Conservation (phyloP, 2,113 vertebrate genomes). For the Peucedramus taeniatus region DNA sequence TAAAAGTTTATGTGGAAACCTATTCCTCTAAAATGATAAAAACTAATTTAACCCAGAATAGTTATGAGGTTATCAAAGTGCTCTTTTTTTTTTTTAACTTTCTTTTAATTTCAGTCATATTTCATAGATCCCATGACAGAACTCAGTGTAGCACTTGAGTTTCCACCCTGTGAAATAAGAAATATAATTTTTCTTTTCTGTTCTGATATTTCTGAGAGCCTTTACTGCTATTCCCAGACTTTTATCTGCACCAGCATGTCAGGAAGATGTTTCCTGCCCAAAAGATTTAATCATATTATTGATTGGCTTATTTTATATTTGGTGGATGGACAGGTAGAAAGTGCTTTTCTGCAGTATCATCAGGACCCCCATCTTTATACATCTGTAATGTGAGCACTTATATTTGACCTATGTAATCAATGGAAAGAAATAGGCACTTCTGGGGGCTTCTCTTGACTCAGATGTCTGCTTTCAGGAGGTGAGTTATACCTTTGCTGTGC, state of each 20-base stretch:
- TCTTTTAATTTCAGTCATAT: not conserved
- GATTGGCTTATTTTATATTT: not conserved
- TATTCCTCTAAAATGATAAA: not conserved
- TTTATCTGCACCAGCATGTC: not conserved
- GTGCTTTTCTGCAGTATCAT: not conserved
- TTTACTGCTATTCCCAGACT: not conserved
- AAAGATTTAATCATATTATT: not conserved
- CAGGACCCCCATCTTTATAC: not conserved
- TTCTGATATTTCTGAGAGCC: not conserved
- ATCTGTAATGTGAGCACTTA: not conserved
- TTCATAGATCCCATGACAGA: not conserved
- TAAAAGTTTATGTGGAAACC: conserved; percentile 26
- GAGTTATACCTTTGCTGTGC: not conserved
- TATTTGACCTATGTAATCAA: not conserved
- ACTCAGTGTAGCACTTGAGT: not conserved
- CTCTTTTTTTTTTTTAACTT: not conserved
- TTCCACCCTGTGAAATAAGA: not conserved
- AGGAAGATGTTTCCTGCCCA: not conserved
- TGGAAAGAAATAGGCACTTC: not conserved
- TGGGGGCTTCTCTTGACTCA: not conserved
- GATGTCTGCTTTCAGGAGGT: not conserved
- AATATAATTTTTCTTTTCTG: not conserved
- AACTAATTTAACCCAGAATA: conserved; percentile 10
- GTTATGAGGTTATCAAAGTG: not conserved
- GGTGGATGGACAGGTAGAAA: not conserved